Evolutionary conservation across 2,113 vertebrate genomes (phyloP).

Genomic region (Rhizomys pruinosus): DNA sequence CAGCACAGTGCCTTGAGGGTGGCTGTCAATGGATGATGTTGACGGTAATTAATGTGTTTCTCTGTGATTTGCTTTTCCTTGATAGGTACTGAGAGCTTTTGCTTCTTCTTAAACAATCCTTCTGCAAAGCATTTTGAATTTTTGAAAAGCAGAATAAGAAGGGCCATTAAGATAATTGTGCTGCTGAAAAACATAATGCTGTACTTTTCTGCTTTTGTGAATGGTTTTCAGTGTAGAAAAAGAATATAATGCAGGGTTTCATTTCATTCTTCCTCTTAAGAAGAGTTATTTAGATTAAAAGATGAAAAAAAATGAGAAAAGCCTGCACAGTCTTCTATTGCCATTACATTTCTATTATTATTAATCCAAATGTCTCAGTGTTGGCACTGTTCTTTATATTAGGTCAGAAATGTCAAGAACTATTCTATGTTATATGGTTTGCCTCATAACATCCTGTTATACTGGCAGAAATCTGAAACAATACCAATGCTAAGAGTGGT

Average conservation of each 20-base stretch:
- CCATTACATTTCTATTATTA: conserved; percentile 27
- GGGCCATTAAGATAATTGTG: conserved; percentile 63
- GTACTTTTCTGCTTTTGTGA: conserved; percentile 40
- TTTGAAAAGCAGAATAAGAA: conserved; percentile 66
- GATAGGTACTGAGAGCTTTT: conserved; percentile 20
- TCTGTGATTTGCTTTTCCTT: conserved; percentile 26
- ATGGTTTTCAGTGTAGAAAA: conserved; percentile 59
- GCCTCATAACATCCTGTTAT: conserved; percentile 78
- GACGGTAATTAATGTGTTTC: conserved; percentile 47
- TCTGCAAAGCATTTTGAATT: conserved; percentile 44
- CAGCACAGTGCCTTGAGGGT: neutral
- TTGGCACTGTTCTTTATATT: conserved; percentile 46
- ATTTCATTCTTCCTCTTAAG: conserved; percentile 49
- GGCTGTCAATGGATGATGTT: conserved; percentile 25
- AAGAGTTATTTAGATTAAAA: conserved; percentile 51
- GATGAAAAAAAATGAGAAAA: conserved; percentile 13
- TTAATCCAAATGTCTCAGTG: conserved; percentile 36
- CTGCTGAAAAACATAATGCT: conserved; percentile 49
- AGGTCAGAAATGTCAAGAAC: conserved; percentile 49
- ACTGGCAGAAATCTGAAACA: conserved; percentile 82
- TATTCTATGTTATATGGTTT: conserved; percentile 68
- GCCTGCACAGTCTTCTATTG: conserved; percentile 37
- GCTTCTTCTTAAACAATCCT: conserved; percentile 42
- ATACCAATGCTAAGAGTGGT: conserved; percentile 76
- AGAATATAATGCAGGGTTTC: conserved; percentile 37